Conservation (phyloP, 2,888 invertebrate genomes). For the Cryptocheilus praepositus region DNA sequence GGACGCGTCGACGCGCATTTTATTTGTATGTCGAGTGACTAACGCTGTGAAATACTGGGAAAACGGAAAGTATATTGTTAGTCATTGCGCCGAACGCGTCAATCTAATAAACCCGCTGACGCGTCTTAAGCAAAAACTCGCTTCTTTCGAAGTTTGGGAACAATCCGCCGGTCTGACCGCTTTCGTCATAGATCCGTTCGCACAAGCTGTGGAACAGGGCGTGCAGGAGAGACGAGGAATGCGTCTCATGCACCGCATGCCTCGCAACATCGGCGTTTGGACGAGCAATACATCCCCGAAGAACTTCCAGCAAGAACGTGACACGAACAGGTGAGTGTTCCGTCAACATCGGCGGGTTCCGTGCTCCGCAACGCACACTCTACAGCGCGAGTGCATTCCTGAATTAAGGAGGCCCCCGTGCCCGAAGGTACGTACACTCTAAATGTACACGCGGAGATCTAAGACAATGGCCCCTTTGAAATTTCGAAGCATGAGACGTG, state of each 20-base stretch:
- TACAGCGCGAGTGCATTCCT: conserved; percentile 35
- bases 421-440: conserved; percentile 23
- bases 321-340: conserved; percentile 54
- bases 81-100: too few relatives aligned
- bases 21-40: too few relatives aligned
- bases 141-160: too few relatives aligned
- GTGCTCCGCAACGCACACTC: conserved; percentile 23
- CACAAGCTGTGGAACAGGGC: background rate
- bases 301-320: conserved; percentile 42
- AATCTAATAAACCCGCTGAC: too few relatives aligned
- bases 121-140: too few relatives aligned
- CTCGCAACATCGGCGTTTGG: too few relatives aligned
- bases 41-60: too few relatives aligned
- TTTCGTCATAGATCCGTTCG: background rate
- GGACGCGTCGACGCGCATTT: too few relatives aligned
- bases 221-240: background rate
- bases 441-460: conserved; percentile 23
- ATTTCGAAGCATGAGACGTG: conserved; percentile 5
- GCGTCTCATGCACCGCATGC: too few relatives aligned
- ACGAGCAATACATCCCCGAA: conserved; percentile 29
- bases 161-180: too few relatives aligned
- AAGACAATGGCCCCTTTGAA: conserved; percentile 22
- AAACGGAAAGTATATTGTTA: too few relatives aligned
- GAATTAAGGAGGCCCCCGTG: conserved; percentile 40
- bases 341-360: conserved; percentile 58